Conservation (phyloP, 2,888 invertebrate genomes). For the Eristalis tenax region DNA sequence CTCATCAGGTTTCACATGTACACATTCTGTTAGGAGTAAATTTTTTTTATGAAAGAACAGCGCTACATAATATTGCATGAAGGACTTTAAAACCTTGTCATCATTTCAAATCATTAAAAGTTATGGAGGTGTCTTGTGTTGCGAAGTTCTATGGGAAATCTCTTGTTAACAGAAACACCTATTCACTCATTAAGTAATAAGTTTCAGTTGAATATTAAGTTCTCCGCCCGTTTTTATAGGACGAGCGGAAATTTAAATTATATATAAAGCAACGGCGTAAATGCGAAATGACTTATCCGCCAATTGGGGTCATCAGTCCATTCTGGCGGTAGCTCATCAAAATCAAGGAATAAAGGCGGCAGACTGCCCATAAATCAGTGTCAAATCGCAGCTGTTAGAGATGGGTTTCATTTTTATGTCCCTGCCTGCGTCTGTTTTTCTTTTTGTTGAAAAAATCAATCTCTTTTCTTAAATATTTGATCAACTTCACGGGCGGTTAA, state of each 20-base stretch:
- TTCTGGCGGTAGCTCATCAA: background rate
- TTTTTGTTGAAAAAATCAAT: slow-evolving; percentile 10
- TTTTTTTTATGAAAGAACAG: background rate
- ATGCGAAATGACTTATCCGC: background rate
- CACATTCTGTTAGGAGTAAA: background rate
- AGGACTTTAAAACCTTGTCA: background rate
- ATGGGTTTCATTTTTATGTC: background rate
- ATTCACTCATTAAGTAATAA: background rate
- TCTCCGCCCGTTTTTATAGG: background rate
- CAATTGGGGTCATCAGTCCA: background rate
- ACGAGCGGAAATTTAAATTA: background rate
- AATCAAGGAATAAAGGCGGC: background rate
- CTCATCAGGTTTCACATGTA: background rate
- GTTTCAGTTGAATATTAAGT: background rate
- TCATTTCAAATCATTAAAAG: background rate
- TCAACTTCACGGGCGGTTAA: background rate
- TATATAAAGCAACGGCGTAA: background rate
- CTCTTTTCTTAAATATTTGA: slow-evolving; percentile 6
- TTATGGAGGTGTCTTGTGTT: background rate
- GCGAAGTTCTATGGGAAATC: background rate
- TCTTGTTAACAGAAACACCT: background rate
- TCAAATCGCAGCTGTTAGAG: background rate
- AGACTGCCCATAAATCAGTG: background rate
- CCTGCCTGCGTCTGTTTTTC: background rate
- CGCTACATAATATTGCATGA: background rate